Evolutionary conservation across 2,797 vertebrate genomes (phyloP).

Genomic region (Muscicapa comitata): DNA sequence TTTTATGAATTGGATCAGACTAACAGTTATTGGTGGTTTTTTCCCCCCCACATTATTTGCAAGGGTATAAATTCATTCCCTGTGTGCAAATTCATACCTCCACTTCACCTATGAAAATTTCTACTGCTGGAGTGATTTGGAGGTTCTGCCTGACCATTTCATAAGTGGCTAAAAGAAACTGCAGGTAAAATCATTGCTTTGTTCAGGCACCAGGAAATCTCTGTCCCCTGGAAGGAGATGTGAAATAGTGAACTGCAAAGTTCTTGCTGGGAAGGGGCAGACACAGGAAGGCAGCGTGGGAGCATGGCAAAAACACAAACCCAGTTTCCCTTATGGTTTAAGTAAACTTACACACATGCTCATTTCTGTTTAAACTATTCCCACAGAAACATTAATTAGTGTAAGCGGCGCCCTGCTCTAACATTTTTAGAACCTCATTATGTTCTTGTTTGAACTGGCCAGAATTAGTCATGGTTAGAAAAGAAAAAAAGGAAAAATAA

Average conservation of each 20-base stretch:
- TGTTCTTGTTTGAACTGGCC: constrained; percentile 2
- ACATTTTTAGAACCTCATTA: constrained; percentile 1
- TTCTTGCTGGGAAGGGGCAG: background rate
- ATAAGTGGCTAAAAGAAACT: background rate
- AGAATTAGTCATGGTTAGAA: background rate
- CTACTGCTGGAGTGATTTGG: background rate
- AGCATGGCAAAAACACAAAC: background rate
- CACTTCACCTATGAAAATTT: background rate
- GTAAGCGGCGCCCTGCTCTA: background rate
- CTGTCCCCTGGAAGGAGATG: background rate
- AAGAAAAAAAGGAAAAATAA: background rate
- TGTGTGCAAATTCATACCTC: background rate
- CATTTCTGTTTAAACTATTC: background rate
- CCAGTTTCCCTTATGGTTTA: background rate
- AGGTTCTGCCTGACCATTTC: accelerated
- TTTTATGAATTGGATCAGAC: background rate
- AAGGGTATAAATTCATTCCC: background rate
- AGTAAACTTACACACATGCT: background rate
- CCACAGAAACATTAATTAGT: background rate
- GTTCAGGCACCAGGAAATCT: background rate
- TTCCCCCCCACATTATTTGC: accelerated
- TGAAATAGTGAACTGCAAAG: background rate
- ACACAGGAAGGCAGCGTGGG: background rate
- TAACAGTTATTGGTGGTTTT: accelerated
- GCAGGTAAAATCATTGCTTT: background rate